Evolutionary conservation across 2,113 vertebrate species (phyloP).

Genomic region (sheep (Ovis aries)): ARS-UI_Ramb_v3.0 NC_056061.1:12118001-12118500

Average conservation of each 20-base stretch:
- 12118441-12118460: no score
- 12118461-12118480: no score
- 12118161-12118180: neutral
- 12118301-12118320: neutral
- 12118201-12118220: neutral
- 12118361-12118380: no score
- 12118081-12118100: neutral
- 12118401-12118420: no score
- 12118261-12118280: neutral
- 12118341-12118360: neutral
- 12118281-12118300: neutral
- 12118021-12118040: slow-evolving; percentile 8
- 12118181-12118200: neutral
- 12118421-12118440: no score
- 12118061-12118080: slow-evolving; percentile 1
- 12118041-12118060: neutral
- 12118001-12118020: neutral
- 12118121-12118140: neutral
- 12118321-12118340: neutral
- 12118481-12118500: no score
- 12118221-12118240: neutral
- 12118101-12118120: neutral
- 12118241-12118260: neutral
- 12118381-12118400: no score
- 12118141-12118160: slow-evolving; percentile 10